Evolutionary conservation across 2,888 invertebrate species (phyloP).

Genomic region (Synergus japonicus): DNA sequence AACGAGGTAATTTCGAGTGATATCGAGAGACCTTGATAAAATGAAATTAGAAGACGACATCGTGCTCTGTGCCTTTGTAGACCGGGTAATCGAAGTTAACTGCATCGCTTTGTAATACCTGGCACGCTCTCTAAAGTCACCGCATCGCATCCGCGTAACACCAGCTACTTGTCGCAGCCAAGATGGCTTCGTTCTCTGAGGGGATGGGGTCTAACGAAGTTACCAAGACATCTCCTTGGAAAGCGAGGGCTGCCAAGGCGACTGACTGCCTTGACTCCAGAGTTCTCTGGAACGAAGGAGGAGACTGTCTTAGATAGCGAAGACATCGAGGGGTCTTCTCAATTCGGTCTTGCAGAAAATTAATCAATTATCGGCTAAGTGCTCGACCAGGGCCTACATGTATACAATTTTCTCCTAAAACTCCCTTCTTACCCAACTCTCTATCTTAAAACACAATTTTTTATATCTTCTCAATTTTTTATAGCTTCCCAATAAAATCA

Average conservation of each 20-base stretch:
- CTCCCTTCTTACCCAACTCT: neutral
- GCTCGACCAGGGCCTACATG: slow-evolving; percentile 62
- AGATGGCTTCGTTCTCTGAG: slow-evolving; percentile 73
- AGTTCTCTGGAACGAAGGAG: slow-evolving; percentile 52
- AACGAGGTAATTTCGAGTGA: slow-evolving; percentile 58
- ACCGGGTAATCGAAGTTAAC: slow-evolving; percentile 70
- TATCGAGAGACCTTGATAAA: slow-evolving; percentile 53
- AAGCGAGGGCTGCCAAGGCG: slow-evolving; percentile 61
- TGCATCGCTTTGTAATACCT: slow-evolving; percentile 68
- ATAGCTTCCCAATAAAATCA: too few species aligned
- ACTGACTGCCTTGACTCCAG: slow-evolving; percentile 53
- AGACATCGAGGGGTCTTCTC: slow-evolving; percentile 52
- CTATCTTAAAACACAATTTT: too few species aligned
- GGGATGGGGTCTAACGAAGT: slow-evolving; percentile 72
- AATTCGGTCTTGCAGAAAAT: slow-evolving; percentile 74
- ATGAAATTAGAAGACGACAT: slow-evolving; percentile 55
- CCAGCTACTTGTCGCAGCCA: slow-evolving; percentile 70
- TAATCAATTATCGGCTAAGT: slow-evolving; percentile 76
- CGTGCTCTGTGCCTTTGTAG: slow-evolving; percentile 50
- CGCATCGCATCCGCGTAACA: slow-evolving; percentile 67
- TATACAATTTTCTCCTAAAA: slow-evolving; percentile 1
- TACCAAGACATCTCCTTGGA: slow-evolving; percentile 70
- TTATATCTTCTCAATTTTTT: too few species aligned
- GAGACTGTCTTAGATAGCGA: slow-evolving; percentile 55
- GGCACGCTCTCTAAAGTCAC: slow-evolving; percentile 61